A percentile compares a stretch with the other conserved stretches of the same genome.
Conservation (phyloP, 2,797 vertebrate species). For the Columba guinea region DNA sequence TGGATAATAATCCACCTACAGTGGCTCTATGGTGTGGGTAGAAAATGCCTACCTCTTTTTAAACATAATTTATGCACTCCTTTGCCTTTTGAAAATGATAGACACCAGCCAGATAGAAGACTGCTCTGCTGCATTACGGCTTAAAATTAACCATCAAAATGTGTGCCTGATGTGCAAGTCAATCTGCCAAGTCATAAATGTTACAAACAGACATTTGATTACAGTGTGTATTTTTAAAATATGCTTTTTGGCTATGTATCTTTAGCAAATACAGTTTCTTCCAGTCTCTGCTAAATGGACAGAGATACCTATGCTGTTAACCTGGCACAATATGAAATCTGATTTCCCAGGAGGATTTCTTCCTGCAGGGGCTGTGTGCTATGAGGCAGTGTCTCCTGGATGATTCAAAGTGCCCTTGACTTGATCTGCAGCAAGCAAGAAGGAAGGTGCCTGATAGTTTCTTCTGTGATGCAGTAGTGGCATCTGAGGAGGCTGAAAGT, state of each 20-base stretch:
- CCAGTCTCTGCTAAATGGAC: not conserved
- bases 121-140: slow-evolving; percentile 42
- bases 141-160: slow-evolving; percentile 56
- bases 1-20: slow-evolving; percentile 67
- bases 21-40: slow-evolving; percentile 60
- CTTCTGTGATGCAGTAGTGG: not conserved
- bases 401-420: slow-evolving; percentile 44
- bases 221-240: not conserved
- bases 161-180: slow-evolving; percentile 39
- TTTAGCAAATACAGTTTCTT: not conserved
- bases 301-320: not conserved
- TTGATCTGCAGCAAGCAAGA: slow-evolving; percentile 28
- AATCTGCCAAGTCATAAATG: slow-evolving; percentile 44
- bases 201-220: slow-evolving; percentile 55
- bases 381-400: not conserved
- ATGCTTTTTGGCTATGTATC: not conserved
- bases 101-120: slow-evolving; percentile 64
- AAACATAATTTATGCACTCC: slow-evolving; percentile 66
- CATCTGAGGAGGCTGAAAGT: slow-evolving; percentile 38
- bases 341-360: not conserved
- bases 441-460: not conserved
- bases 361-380: not conserved
- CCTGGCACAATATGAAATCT: not conserved
- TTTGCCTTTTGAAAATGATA: slow-evolving; percentile 65
- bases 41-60: slow-evolving; percentile 64